phyloP scores from a whole-genome alignment of 1,140 invertebrate species.

The Cecropterus lyciades region DNA sequence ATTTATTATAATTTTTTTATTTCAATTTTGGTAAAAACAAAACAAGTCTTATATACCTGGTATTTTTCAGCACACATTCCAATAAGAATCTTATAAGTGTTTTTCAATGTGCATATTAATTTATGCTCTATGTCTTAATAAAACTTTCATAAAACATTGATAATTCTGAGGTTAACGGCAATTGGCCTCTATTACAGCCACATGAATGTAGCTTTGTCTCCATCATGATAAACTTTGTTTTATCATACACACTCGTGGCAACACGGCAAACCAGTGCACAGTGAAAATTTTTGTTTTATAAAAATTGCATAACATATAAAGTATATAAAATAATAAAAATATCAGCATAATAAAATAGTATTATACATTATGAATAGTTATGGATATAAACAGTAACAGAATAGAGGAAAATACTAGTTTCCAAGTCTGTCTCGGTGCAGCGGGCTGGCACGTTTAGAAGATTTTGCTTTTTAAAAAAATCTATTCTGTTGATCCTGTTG shows the following conservation, averaged over 20 bases:
- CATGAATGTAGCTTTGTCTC: slow-evolving; percentile 1
- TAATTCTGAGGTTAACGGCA: slow-evolving; percentile 47
- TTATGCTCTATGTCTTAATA: slow-evolving; percentile 3
- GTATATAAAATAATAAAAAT: too few species aligned
- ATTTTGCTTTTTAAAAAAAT: background rate
- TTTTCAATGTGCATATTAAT: background rate
- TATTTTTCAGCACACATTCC: slow-evolving; percentile 6
- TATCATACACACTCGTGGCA: background rate
- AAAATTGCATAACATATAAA: too few species aligned
- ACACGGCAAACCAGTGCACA: too few species aligned
- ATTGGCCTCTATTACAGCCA: slow-evolving; percentile 41
- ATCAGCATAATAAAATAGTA: too few species aligned
- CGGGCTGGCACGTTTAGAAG: background rate
- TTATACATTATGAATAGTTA: too few species aligned
- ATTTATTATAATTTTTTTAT: too few species aligned
- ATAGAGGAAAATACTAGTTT: background rate
- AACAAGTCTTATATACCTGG: too few species aligned
- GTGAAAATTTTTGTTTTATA: too few species aligned
- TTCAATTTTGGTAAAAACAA: too few species aligned
- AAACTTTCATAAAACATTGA: slow-evolving; percentile 41
- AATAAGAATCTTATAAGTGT: slow-evolving; percentile 39
- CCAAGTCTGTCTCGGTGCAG: background rate
- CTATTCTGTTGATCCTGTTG: slow-evolving; percentile 38
- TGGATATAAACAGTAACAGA: too few species aligned
- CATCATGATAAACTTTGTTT: background rate